Evolutionary conservation across 2,113 vertebrate species (phyloP), one percentile per base, ranked within the genome.

Genomic region (Castor canadensis): DNA sequence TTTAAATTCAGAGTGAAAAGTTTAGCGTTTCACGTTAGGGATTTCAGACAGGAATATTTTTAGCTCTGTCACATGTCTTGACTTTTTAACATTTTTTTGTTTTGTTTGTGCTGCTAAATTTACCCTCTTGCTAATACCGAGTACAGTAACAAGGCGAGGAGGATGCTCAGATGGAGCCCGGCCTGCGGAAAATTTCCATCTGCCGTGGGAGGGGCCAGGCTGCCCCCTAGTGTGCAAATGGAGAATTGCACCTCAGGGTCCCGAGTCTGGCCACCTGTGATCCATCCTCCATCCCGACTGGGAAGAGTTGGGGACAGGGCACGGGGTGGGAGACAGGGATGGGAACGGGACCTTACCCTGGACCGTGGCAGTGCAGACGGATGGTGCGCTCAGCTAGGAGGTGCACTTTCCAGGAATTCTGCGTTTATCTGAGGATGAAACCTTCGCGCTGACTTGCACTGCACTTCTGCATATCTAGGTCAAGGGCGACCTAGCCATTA

Each of bases 101-200:
- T 26, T 88, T 97, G 97, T 96, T 96, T 94, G 94, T 95, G 97
- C 82, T 94, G 94, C 95, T 97, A 97, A 97, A 96, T 97, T 97
- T 96, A 88, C 86, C 96, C n/a, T 76, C 91, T 49, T 73, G 95
- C 84, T 97, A 96, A 97, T 92, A 95, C 77, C 0, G 54, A 92
- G 93, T 91, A 83, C 96, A 87, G 88, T 91, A 95, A 96, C 66
- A 80, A 97, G 91, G 88, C 85, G 1, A 28, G 6, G 13, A 73
- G 56, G 90, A 56, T 86, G 95, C 92, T 62, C 58, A 2, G 67
- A 75, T 83, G 40, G 64, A 40, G 81, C 49, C 67, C 16, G 83
- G 24, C 45, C 92, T 66, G 88, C 49, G 71, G 56, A 84, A 72
- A 62, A 79, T 91, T 96, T 92, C 93, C 80, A 58, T 95, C 86